Base-by-base conservation (phyloP, 92 coral and sea anemone species). In the Montipora capitata region DNA sequence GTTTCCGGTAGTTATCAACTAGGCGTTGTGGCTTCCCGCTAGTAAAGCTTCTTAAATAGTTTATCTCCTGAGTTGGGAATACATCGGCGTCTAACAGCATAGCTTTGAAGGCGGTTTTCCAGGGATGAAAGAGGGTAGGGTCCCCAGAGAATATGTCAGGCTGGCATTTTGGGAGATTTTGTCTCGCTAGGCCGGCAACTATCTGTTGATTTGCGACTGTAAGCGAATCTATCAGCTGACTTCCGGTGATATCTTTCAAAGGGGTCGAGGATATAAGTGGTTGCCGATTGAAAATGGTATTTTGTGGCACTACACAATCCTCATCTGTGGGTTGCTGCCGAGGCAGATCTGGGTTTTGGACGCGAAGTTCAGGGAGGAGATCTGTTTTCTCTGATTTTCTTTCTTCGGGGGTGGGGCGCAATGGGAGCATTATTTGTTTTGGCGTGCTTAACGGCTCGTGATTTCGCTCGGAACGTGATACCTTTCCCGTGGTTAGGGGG, bases 71-170 rank as follows among this genome's bases (percentile, higher is more conserved):
- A 2, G 62, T 42, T 16, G 92, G 84, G 15, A 86, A 76, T 3
- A 91, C 79, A 18, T 82, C 82, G 70, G 86, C 79, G 72, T 91
- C 92, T 42, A 20, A 18, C 38, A 91, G 78, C 92, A 91, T 87
- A 2, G 89, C 92, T 73, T 81, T 38, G 58, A 91, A 91, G n/a
- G 89, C 84, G 10, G 63, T 40, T 79, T 87, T 87, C 92, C 92
- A 88, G 40, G 92, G 82, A 44, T 88, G 88, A 68, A 88, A 88
- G 65, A 88, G 91, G 6, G 88, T 81, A 14, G 88, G 65, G 77
- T 81, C 87, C n/a, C 88, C 92, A 15, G 51, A 20, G 45, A 88
- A 88, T 14, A 49, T 67, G 63, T 88, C 88, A 14, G 92, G 88
- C 17, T 74, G 88, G 40, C 92, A 88, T 64, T 81, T 88, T 39